Base-by-base conservation (phyloP, 1,140 invertebrate genomes). In the Ganaspis sp. region DNA sequence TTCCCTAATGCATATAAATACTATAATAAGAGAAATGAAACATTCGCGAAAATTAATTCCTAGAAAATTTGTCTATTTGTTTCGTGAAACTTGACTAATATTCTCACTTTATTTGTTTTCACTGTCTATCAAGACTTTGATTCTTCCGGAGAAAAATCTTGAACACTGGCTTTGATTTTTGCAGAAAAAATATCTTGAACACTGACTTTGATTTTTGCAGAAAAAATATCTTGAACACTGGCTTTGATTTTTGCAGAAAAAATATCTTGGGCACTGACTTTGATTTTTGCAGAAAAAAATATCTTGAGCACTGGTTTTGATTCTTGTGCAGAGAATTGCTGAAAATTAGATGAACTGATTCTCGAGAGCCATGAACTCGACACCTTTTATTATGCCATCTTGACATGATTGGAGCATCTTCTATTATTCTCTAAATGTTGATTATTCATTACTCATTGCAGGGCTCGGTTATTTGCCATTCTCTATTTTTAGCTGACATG, bases 401-500 rank as follows among this genome's bases (percentile, higher is more conserved):
- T 69, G 26, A 17, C 38, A 70, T 12, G 15, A 19, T 70, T 38
- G n/a, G 6, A 29, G 6, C 9, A 21, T 40, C 5, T 42, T 19
- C 34, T 23, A 71, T 71, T 12, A 15, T 38, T 70, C 17, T 70
- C 54, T 58, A 23, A 69, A 29, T 69, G 5, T 21, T 45, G 9
- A 21, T 45, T 58, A 45, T 26, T 42, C 9, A 71, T 71, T 58
- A 26, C 9, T 58, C 11, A 58, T 58, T 4, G 9, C 8, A 2
- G 19, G 53, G 54, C 54, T 54, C 19, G 53, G 54, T 58, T 26
- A 58, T 26, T 58, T 58, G 54, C 54, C 5, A 12, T 58, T 58
- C 23, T 71, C 70, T 42, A 71, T 42, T 71, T 12, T 38, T 64
- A 77, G 42, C 49, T 72, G 53, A 74, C 72, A 75, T 54, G 69